These are phyloP conservation scores for Dicycla oo DNA, from an alignment of 2,888 invertebrate species.

Conservation along the genomic window DNA sequence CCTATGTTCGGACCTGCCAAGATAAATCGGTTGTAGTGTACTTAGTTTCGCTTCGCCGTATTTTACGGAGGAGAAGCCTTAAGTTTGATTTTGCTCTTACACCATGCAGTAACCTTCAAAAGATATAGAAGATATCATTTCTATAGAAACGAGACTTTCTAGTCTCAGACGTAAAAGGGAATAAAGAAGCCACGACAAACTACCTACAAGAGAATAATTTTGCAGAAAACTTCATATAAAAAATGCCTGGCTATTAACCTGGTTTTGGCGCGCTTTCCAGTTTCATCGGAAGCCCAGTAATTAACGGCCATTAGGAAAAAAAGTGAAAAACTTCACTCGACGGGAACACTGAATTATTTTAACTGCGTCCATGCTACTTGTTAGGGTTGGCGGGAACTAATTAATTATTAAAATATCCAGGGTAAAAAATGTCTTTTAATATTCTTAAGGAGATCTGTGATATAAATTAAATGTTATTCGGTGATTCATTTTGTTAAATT, in stretches of 20 bases:
- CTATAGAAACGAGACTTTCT: conserved; percentile 20
- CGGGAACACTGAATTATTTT: conserved; percentile 59
- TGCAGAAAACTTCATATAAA: conserved; percentile 64
- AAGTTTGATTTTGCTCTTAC: too few species aligned
- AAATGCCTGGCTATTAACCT: conserved; percentile 69
- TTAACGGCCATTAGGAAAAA: conserved; percentile 67
- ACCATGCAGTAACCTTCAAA: too few species aligned
- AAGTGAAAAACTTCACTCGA: conserved; percentile 46
- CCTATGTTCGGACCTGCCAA: too few species aligned
- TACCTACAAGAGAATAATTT: conserved; percentile 44
- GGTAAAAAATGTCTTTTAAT: background rate
- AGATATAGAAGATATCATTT: background rate
- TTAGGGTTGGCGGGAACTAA: conserved; percentile 44
- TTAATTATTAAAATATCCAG: conserved; percentile 10
- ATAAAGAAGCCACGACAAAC: conserved; percentile 20
- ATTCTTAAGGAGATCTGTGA: too few species aligned
- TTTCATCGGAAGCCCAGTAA: conserved; percentile 66
- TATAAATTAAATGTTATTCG: background rate
- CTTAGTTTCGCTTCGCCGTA: too few species aligned
- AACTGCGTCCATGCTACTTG: conserved; percentile 26
- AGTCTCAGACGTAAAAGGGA: conserved; percentile 22
- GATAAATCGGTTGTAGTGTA: too few species aligned
- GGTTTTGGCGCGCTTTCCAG: conserved; percentile 61
- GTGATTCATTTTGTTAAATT: background rate
- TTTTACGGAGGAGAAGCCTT: too few species aligned